Conservation (phyloP, 2,797 vertebrate species). For the Distichodus sexfasciatus region DNA sequence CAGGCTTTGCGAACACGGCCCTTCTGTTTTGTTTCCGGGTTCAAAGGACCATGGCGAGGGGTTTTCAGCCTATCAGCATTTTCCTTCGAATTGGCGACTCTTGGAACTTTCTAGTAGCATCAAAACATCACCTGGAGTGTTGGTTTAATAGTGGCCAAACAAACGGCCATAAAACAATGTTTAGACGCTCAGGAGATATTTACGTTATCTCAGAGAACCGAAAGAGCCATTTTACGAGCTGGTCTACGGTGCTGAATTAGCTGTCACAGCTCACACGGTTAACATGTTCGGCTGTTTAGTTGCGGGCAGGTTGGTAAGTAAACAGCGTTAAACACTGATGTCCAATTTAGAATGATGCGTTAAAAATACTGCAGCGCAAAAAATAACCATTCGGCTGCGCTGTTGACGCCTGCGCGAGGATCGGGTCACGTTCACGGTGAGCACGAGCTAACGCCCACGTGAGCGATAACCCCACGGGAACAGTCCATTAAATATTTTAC, state of each 20-base stretch:
- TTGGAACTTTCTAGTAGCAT: constrained; percentile 37
- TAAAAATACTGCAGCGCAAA: too few species aligned
- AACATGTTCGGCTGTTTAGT: constrained; percentile 78
- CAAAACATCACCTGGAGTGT: background rate
- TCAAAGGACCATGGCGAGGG: background rate
- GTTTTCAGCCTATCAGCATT: background rate
- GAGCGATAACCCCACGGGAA: too few species aligned
- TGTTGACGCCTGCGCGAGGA: too few species aligned
- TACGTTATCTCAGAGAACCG: too few species aligned
- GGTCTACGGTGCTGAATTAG: too few species aligned
- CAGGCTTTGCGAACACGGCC: background rate
- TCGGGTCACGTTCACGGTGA: too few species aligned
- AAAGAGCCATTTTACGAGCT: too few species aligned
- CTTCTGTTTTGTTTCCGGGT: constrained; percentile 40
- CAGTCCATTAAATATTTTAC: too few species aligned
- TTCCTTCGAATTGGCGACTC: background rate
- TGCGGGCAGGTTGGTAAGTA: constrained; percentile 66
- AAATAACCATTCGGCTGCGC: too few species aligned
- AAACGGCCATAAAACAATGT: background rate
- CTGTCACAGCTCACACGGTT: too few species aligned
- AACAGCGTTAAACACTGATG: background rate
- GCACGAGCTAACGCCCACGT: too few species aligned
- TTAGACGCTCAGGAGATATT: background rate
- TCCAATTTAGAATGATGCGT: too few species aligned
- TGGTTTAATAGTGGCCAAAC: background rate